Conservation (phyloP, 2,888 invertebrate species). For the Caenorhabditis auriculariae region DNA sequence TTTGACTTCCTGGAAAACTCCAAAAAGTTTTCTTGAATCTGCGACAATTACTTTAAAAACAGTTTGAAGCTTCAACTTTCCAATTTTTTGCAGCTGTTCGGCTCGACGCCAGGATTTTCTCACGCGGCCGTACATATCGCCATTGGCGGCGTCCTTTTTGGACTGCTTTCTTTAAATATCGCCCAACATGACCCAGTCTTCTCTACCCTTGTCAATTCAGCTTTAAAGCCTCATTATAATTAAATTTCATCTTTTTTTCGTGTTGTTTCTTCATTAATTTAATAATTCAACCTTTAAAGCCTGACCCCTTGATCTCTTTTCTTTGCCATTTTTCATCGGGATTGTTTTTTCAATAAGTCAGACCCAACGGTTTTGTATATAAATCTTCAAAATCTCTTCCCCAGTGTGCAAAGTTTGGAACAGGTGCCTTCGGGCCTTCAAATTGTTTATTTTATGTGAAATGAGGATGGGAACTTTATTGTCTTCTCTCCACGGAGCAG, state of each 20-base stretch:
- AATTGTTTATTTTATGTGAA: no score
- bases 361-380: no score
- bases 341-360: no score
- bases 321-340: no score
- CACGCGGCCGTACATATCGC: slow-evolving; percentile 50
- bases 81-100: slow-evolving; percentile 43
- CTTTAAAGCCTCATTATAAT: slow-evolving; percentile 10
- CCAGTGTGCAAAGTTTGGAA: no score
- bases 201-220: slow-evolving; percentile 5
- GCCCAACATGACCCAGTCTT: slow-evolving; percentile 27
- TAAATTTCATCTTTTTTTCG: not conserved
- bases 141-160: slow-evolving; percentile 51
- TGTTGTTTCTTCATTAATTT: not conserved
- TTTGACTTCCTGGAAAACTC: no score
- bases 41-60: not conserved
- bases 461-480: no score
- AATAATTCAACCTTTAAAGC: no score
- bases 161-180: slow-evolving; percentile 29
- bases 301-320: no score
- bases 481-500: no score
- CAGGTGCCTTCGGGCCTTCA: no score
- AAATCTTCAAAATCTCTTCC: no score
- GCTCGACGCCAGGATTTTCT: slow-evolving; percentile 43
- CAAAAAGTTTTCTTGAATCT: not conserved
- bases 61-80: not conserved